Base-by-base conservation (phyloP, 2,797 vertebrate genomes). In the Cyclopterus lumpus region DNA sequence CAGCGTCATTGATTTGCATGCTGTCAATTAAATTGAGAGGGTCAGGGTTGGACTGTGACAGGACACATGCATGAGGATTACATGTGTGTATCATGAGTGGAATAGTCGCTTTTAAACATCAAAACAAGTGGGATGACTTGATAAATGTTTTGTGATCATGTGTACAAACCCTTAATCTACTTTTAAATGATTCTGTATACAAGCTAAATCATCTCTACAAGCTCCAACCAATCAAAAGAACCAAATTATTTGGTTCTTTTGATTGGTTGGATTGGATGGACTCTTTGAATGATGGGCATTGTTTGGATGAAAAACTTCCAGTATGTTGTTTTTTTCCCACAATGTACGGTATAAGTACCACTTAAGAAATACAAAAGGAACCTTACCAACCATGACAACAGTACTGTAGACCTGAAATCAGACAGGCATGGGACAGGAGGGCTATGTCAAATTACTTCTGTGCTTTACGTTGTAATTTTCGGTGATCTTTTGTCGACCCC, bases 391-490 rank as follows among this genome's bases (percentile, higher is more conserved):
- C 60, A 62, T 71, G 71, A 75, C 58, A 66, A 11, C 49, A 54
- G 62, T 51, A 80, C 72, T 72, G 60, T 54, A 68, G 65, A 51
- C 54, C 66, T 79, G 71, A 22, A 7, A 0, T 3, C 1, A 46
- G 32, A 22, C 84, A 62, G 85, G 46, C 78, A 49, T 51, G 80
- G 83, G 86, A 77, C 75, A 85, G 77, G 66, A 86, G 83, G 89
- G 77, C 87, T 86, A 73, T 65, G 51, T 80, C 73, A 59, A 79
- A 24, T 40, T 0, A 30, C 8, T 22, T 44, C 3, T 61, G 26
- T 8, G 5, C 32, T 3, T 66, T 18, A 18, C 4, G 8, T 48
- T 34, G n/a, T 14, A 24, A 4, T 70, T 26, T 14, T 73, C 11
- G 30, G 69, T 85, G 68, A 71, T 68, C 28, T 28, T 85, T 1